Evolutionary conservation across 2,797 vertebrate genomes (phyloP), one percentile per base, ranked within the genome.

Genomic region (Babyrousa celebensis): DNA sequence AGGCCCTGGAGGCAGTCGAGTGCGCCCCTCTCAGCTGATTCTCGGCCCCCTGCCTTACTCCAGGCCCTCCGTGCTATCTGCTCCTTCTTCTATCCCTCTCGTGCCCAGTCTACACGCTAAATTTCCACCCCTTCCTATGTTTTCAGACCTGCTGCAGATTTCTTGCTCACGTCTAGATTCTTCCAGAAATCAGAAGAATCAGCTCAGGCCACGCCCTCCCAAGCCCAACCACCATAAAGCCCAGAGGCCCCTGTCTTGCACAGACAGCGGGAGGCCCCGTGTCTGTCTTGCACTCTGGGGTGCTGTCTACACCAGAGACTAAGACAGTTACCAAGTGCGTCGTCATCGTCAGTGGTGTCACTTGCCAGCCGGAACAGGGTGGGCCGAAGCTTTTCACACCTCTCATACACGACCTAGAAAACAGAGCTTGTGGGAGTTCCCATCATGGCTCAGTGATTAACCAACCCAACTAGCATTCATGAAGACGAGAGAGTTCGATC

Each of bases 291-390:
- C 16, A 23, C 52, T 21, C 62, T 1, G 1, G 32, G 12, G 6
- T 12, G 8, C 32, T 4, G 5, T n/a, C 80, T 11, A 16, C 0
- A 10, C 48, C 12, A 18, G 14, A 25, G 85, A n/a, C 7, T 18
- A 10, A 67, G 72, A 29, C 60, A 0, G 3, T 95, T 97, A 98
- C 99, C 99, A 0, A 98, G 97, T 0, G 98, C 99, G 0, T 98
- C 98, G 0, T 99, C 99, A 0, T 99, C 99, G 0, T 99, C 99
- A 1, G 97, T 97, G 0, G 99, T 99, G 94, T 99, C 99, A 0
- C 99, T 99, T 58, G 99, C 99, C 65, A 99, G 98, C 58, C 99
- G 99, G 96, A 99, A 99, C 6, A 99, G 98, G 72, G 98, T 99
- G 0, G 99, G 99, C 95, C 99, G 98, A 96, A 99, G 98, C 93